A percentile compares a stretch with the other conserved stretches of the same genome.
These are phyloP conservation scores for Caenorhabditis imperialis DNA, from an alignment of 2,888 invertebrate species.

Conservation along the genomic window DNA sequence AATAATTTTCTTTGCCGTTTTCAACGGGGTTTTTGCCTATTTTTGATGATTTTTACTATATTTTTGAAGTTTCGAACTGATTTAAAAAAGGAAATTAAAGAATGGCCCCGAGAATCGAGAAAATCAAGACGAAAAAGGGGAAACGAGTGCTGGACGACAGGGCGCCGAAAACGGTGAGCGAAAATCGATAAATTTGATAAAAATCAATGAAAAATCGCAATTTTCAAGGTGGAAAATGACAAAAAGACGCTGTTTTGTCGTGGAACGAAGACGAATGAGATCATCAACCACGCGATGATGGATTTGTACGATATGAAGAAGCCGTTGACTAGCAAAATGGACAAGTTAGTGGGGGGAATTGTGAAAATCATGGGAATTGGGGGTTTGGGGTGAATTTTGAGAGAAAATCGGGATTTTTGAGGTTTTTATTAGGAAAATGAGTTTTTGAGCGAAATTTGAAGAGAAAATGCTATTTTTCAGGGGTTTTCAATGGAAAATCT, in stretches of 20 bases:
- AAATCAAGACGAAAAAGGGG: conserved; percentile 62
- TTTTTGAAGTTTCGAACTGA: not conserved
- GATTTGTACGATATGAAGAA: conserved; percentile 81
- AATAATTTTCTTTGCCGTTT: conserved; percentile 4
- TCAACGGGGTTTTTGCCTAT: not conserved
- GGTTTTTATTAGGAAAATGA: too few species aligned
- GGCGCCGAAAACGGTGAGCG: conserved; percentile 58
- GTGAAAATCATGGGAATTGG: too few species aligned
- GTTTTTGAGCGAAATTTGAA: too few species aligned
- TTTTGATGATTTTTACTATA: not conserved
- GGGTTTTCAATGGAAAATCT: not conserved
- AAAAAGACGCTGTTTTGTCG: conserved; percentile 65
- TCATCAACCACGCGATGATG: conserved; percentile 85
- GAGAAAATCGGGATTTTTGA: too few species aligned
- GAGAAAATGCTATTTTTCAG: conserved; percentile 18
- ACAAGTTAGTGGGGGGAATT: conserved; percentile 68
- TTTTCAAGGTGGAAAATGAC: conserved; percentile 48
- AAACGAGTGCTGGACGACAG: conserved; percentile 59
- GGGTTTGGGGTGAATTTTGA: too few species aligned
- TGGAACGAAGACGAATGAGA: conserved; percentile 84
- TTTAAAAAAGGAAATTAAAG: too few species aligned
- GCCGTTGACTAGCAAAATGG: conserved; percentile 71
- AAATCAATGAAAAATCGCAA: not conserved
- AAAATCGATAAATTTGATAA: not conserved
- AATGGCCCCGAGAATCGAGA: conserved; percentile 49